Percentiles rank a stretch among this genome's conserved stretches.
Evolutionary conservation across 2,888 invertebrate species (phyloP).

Genomic region (Drosophila borealis): DNA sequence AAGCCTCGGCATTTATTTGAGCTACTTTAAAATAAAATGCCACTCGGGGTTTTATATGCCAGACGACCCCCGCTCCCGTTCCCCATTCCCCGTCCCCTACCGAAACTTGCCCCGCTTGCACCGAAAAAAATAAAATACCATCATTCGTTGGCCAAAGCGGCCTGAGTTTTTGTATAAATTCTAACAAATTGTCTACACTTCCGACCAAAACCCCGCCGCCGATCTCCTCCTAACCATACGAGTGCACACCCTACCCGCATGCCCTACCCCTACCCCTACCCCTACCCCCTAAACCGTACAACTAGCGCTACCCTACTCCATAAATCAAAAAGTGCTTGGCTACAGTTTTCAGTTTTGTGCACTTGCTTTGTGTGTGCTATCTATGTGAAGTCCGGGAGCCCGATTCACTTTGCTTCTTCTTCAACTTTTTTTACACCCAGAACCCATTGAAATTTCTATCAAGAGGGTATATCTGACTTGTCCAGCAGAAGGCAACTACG

Average conservation of each 20-base stretch:
- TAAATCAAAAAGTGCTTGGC: conserved; percentile 79
- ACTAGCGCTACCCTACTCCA: conserved; percentile 21
- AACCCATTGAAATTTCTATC: too few species aligned
- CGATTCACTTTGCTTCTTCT: conserved; percentile 25
- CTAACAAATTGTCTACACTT: conserved; percentile 81
- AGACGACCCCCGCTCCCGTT: too few species aligned
- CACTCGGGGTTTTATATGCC: conserved; percentile 74
- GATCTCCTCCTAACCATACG: conserved; percentile 9
- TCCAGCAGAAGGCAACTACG: too few species aligned
- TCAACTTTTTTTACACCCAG: conserved; percentile 14
- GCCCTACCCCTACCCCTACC: background rate
- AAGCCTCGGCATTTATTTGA: conserved; percentile 76
- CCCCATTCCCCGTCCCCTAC: background rate
- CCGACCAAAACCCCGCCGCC: conserved; percentile 52
- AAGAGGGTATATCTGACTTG: too few species aligned
- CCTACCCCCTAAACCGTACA: background rate
- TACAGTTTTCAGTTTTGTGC: conserved; percentile 79
- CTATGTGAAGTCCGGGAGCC: conserved; percentile 38
- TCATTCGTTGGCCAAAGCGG: conserved; percentile 62
- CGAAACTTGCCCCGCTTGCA: background rate
- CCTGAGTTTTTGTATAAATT: conserved; percentile 76
- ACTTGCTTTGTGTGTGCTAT: conserved; percentile 74
- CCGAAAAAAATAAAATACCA: conserved; percentile 22
- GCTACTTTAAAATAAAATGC: conserved; percentile 77
- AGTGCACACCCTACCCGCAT: conserved; percentile 5